Base-by-base conservation (phyloP, 2,888 invertebrate genomes). In the Oscheius sp. region DNA sequence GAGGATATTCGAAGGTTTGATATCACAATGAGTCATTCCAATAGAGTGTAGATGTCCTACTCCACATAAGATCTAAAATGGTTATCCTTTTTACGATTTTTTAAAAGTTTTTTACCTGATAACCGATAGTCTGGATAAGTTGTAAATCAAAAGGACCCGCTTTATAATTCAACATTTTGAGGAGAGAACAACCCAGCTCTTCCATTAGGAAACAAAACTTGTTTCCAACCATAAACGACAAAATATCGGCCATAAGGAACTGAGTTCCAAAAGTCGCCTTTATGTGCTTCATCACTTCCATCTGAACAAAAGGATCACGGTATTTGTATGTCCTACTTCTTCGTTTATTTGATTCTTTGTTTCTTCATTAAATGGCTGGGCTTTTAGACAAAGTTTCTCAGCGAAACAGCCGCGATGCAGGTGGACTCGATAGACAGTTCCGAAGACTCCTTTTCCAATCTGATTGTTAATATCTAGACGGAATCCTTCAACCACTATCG, bases 401-500 rank as follows among this genome's bases (percentile, higher is more conserved):
- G 25, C n/a, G 29, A 29, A 4, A 1, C 25, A 6, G 4, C 52
- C 27, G 3, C 27, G n/a, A 10, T 27, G 25, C 2, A 52, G 12
- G 12, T n/a, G 27, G 12, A 42, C 42, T 25, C 25, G 20, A 20
- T 55, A 55, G 5, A 55, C 55, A 10, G 20, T 25, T n/a, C 55
- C 55, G 20, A 33, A 55, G 20, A 55, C 55, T 10, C 55, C 55
- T 55, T 55, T 33, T 20, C 55, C 55, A n/a, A 55, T 17, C 8
- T 8, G 20, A 10, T 55, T 20, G 34, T 25, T 34, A 17, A 55
- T 33, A 34, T n/a, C n/a, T n/a, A n/a, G n/a, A n/a, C n/a, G n/a
- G n/a, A n/a, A n/a, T n/a, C n/a, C n/a, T n/a, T n/a, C n/a, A n/a
- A n/a, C n/a, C n/a, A n/a, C n/a, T n/a, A n/a, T n/a, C n/a, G n/a